A percentile compares a stretch with the other conserved stretches of the same genome.
These are phyloP conservation scores for Pollachius pollachius DNA, from an alignment of 2,113 vertebrate genomes.

Conservation along the genomic window DNA sequence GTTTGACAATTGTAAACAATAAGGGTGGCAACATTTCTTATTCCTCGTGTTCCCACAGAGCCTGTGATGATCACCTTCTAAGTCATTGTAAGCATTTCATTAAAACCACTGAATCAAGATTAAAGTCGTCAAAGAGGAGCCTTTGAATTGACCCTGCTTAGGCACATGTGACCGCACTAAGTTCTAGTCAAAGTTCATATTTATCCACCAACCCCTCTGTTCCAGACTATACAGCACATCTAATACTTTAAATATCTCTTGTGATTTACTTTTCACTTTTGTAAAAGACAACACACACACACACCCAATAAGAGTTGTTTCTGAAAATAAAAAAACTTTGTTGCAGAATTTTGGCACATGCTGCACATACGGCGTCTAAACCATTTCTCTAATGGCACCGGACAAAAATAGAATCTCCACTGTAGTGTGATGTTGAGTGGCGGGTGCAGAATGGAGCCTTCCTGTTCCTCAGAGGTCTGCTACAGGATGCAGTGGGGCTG, in stretches of 20 bases:
- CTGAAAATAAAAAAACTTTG: slow-evolving; percentile 9
- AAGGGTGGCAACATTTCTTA: slow-evolving; percentile 16
- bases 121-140: slow-evolving; percentile 37
- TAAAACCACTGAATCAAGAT: slow-evolving; percentile 20
- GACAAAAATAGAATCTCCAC: slow-evolving; percentile 2
- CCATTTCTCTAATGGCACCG: not conserved
- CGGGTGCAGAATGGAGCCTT: slow-evolving; percentile 4
- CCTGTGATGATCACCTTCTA: slow-evolving; percentile 14
- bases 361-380: slow-evolving; percentile 28
- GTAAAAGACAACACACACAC: slow-evolving; percentile 30
- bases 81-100: slow-evolving; percentile 24
- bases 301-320: slow-evolving; percentile 31
- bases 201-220: slow-evolving; percentile 1
- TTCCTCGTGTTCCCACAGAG: slow-evolving; percentile 19
- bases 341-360: slow-evolving; percentile 44
- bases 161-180: slow-evolving; percentile 37
- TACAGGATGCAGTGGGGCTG: slow-evolving; percentile 8
- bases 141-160: slow-evolving; percentile 25
- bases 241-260: slow-evolving; percentile 26
- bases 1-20: slow-evolving; percentile 23
- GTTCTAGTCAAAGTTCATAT: slow-evolving; percentile 5
- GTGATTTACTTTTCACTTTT: not conserved
- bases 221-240: slow-evolving; percentile 18
- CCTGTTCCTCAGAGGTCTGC: slow-evolving; percentile 3
- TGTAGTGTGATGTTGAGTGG: slow-evolving; percentile 6